These are phyloP conservation scores for Epirrita christyi DNA, from an alignment of 2,888 invertebrate species.

Conservation along the genomic window DNA sequence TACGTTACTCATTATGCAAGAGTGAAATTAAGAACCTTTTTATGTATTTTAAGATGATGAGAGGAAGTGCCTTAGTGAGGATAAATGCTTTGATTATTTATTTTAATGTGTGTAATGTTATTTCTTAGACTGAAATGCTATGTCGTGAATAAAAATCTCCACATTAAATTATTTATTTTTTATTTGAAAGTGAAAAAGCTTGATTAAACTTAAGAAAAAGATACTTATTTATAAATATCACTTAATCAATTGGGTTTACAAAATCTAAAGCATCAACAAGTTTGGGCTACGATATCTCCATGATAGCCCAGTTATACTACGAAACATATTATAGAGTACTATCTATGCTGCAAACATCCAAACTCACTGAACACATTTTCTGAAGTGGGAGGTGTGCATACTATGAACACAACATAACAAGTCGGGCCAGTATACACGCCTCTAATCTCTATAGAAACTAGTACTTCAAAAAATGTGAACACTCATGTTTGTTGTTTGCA, in stretches of 20 bases:
- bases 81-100: constrained; percentile 31
- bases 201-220: not conserved
- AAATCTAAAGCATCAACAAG: not conserved
- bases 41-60: constrained; percentile 38
- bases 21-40: not conserved
- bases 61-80: constrained; percentile 53
- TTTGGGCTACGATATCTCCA: not conserved
- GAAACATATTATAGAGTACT: too few relatives aligned
- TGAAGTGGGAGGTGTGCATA: too few relatives aligned
- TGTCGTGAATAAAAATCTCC: constrained; percentile 28
- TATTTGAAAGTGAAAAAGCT: not conserved
- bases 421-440: too few relatives aligned
- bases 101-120: constrained; percentile 16
- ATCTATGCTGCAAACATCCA: too few relatives aligned
- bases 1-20: not conserved
- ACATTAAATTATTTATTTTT: constrained; percentile 21
- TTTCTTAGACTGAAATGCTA: constrained; percentile 14
- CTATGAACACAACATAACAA: too few relatives aligned
- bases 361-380: too few relatives aligned
- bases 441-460: too few relatives aligned
- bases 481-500: too few relatives aligned
- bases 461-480: too few relatives aligned
- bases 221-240: not conserved
- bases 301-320: too few relatives aligned
- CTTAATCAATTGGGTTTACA: too few relatives aligned